Conservation (phyloP, 2,888 invertebrate genomes). For the Bedellia somnulentella region DNA sequence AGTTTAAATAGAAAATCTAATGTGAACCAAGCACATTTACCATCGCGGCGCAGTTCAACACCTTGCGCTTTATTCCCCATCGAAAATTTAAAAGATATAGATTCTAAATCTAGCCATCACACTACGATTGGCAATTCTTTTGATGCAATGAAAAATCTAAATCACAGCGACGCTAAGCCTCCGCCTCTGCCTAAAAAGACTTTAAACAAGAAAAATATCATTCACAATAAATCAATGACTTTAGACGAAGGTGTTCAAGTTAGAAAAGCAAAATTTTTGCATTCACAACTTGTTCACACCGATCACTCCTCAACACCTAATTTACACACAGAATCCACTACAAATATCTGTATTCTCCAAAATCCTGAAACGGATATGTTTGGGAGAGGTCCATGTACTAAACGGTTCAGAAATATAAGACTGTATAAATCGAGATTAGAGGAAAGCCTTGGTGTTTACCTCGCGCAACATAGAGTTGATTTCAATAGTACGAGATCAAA, state of each 20-base stretch:
- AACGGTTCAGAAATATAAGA: conserved; percentile 66
- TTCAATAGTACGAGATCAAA: conserved; percentile 51
- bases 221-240: conserved; percentile 46
- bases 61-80: conserved; percentile 48
- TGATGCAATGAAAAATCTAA: conserved; percentile 16
- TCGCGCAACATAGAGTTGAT: conserved; percentile 67
- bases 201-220: conserved; percentile 38
- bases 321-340: conserved; percentile 18
- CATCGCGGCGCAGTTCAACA: conserved; percentile 45
- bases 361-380: conserved; percentile 26
- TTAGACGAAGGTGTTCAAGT: conserved; percentile 52
- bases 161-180: conserved; percentile 37
- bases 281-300: conserved; percentile 37
- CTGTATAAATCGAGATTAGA: conserved; percentile 66
- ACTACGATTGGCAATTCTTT: conserved; percentile 10
- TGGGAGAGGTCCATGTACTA: conserved; percentile 62
- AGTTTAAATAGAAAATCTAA: conserved; percentile 50
- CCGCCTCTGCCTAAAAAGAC: conserved; percentile 51
- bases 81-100: conserved; percentile 28
- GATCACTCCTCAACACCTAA: conserved; percentile 28
- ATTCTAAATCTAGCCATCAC: conserved; percentile 22
- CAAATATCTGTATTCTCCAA: conserved; percentile 24
- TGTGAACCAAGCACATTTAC: conserved; percentile 38
- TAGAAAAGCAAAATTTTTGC: conserved; percentile 49
- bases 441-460: conserved; percentile 71